phyloP scores from a whole-genome alignment of 2,113 vertebrate species.

The Megaceryle torquata region DNA sequence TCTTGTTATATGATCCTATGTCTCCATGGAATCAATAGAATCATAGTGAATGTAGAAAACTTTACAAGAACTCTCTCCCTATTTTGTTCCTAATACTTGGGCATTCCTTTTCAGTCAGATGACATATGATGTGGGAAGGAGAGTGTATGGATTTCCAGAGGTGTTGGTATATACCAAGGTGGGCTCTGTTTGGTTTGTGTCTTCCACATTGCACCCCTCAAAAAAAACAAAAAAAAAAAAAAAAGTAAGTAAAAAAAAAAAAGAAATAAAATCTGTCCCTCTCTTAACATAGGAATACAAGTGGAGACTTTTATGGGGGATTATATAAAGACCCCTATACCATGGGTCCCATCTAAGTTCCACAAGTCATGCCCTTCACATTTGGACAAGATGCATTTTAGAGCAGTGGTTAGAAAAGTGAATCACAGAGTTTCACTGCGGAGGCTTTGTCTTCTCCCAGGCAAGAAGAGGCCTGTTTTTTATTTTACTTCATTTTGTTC shows the following conservation, averaged over 20 bases:
- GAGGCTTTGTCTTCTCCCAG: neutral
- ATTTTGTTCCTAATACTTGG: neutral
- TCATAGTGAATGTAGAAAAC: neutral
- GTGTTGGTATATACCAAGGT: neutral
- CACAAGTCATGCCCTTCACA: neutral
- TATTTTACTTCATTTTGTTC: constrained; percentile 11
- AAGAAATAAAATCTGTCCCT: neutral
- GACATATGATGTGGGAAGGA: neutral
- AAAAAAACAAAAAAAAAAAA: neutral
- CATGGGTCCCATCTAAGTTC: neutral
- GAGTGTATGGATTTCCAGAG: neutral
- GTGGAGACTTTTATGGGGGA: neutral
- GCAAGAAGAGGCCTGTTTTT: neutral
- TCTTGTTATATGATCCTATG: neutral
- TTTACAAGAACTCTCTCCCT: neutral
- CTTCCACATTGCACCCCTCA: neutral
- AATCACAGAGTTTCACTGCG: neutral
- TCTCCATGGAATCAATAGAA: neutral
- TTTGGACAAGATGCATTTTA: neutral
- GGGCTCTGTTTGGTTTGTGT: neutral
- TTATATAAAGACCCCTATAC: neutral
- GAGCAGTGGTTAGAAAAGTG: neutral
- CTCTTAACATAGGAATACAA: neutral
- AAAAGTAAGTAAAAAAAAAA: neutral
- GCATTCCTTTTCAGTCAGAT: neutral